Conservation (phyloP, 2,888 invertebrate genomes). For the Rhagonycha lutea region DNA sequence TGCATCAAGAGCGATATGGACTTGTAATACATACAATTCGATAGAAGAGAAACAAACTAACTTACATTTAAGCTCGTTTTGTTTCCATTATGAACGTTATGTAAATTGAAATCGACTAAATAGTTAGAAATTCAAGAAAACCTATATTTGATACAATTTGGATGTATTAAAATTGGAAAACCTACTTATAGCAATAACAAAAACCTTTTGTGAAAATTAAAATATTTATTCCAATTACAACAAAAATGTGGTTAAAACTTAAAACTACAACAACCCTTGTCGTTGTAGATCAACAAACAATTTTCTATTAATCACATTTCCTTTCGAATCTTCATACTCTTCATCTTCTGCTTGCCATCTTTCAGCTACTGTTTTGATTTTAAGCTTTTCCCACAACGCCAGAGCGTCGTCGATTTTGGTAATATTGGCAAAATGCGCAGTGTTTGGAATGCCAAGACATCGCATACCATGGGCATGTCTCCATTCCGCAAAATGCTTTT, state of each 20-base stretch:
- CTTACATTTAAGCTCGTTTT: constrained; percentile 28
- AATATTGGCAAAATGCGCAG: constrained; percentile 99
- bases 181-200: not conserved
- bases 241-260: not conserved
- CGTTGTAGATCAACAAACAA: constrained; percentile 98
- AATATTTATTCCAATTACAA: not conserved
- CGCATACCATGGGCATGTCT: constrained; percentile 93
- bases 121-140: constrained; percentile 4
- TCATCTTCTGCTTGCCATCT: constrained; percentile 98
- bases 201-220: not conserved
- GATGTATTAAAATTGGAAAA: not conserved
- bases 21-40: constrained; percentile 52
- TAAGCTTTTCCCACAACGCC: constrained; percentile 97
- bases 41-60: constrained; percentile 39
- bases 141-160: not conserved
- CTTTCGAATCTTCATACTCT: constrained; percentile 97
- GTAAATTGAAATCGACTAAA: constrained; percentile 10
- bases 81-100: constrained; percentile 26
- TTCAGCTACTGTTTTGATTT: constrained; percentile 91
- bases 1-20: constrained; percentile 50
- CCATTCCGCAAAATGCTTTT: constrained; percentile 97
- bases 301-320: constrained; percentile 98
- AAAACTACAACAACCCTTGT: constrained; percentile 86
- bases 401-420: constrained; percentile 98
- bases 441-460: constrained; percentile 98